phyloP scores from a whole-genome alignment of 2,797 vertebrate genomes.

The Hemibagrus guttatus region DNA sequence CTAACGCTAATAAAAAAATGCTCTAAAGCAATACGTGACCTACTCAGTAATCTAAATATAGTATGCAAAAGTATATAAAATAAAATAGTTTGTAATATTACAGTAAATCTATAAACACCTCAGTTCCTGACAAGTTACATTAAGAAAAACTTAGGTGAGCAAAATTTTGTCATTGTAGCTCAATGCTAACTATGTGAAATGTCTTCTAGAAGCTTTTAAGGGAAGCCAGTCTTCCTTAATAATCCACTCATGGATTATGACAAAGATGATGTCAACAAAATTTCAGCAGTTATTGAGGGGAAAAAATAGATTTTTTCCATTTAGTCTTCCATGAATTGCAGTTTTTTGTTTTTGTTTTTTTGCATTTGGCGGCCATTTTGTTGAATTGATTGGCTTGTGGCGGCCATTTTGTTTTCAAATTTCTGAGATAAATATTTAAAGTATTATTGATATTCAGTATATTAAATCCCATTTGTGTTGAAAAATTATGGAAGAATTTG shows the following conservation, averaged over 20 bases:
- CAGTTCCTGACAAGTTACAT: background rate
- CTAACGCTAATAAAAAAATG: background rate
- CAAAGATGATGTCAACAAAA: background rate
- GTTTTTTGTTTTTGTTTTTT: background rate
- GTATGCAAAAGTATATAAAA: background rate
- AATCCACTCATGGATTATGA: background rate
- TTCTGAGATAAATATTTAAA: background rate
- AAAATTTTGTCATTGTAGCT: background rate
- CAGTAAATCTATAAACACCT: background rate
- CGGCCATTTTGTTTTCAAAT: background rate
- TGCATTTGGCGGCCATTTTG: background rate
- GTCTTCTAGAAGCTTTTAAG: too few relatives aligned
- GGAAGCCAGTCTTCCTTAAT: background rate
- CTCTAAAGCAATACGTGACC: background rate
- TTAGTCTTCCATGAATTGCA: background rate
- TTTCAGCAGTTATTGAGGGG: background rate
- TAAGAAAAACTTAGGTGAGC: background rate
- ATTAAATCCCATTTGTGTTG: background rate
- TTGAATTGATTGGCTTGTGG: background rate
- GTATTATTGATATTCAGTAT: background rate
- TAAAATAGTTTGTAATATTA: background rate
- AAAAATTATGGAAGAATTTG: background rate
- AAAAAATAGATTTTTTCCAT: background rate
- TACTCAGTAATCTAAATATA: background rate
- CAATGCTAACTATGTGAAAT: background rate